Evolutionary conservation across 2,888 invertebrate species (phyloP), one percentile per base, ranked within the genome.

Genomic region (Tachystola acroxantha): DNA sequence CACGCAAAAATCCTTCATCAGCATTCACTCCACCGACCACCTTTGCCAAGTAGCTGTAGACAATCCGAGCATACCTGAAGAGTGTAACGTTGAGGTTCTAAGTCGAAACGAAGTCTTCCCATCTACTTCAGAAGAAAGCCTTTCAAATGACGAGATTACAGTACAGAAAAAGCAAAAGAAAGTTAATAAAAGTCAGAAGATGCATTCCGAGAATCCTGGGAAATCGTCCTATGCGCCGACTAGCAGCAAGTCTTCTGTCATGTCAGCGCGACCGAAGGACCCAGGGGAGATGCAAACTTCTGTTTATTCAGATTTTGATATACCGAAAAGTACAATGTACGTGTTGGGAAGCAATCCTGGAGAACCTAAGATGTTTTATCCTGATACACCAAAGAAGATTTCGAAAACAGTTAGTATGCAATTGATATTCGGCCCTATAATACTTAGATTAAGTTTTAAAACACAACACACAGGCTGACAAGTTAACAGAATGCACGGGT

Each of bases 21-120:
- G 84, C 57, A 85, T 86, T 55, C 86, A 86, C 42, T 85, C 85
- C 13, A 86, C 85, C 20, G 86, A 86, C 51, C 81, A 78, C n/a
- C 60, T 79, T 39, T 81, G 78, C 53, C 80, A 80, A 65, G 59
- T 79, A 38, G 76, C 75, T 33, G 48, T 53, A 7, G 67, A 70
- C 24, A 73, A 64, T 38, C 43, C 64, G 2, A 43, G 58, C 9
- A 71, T 64, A 45, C 58, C 75, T 7, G 82, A 80, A 10, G 81
- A 81, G 48, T 84, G 84, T 48, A 84, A 84, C 56, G 62, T 86
- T 7, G 85, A 86, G 63, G 77, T 85, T 5, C 57, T 86, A 13
- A 85, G 79, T 39, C 61, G 81, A 2, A 86, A 84, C 57, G 79
- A 84, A 46, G 82, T 82, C 0, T 86, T 85, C 47, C 84, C 85